Evolutionary conservation across 2,888 invertebrate genomes (phyloP).

Genomic region (Entomobrya multifasciata): DNA sequence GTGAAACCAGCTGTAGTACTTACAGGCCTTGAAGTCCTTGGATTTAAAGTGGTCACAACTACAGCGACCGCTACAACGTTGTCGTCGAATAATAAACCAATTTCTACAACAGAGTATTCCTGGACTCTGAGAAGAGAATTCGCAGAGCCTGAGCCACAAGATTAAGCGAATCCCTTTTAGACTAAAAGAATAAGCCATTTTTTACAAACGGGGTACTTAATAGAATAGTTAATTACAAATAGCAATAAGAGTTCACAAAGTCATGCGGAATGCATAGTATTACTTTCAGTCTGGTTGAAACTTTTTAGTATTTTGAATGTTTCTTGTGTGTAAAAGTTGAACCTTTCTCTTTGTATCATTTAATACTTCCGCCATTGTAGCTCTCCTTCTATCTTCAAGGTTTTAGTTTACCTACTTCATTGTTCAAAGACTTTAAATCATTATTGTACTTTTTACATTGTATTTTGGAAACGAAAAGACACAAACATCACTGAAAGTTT

Average conservation of each 20-base stretch:
- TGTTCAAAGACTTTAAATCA: too few species aligned
- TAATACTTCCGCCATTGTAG: too few species aligned
- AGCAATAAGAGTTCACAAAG: background rate
- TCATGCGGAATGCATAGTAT: background rate
- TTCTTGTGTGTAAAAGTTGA: too few species aligned
- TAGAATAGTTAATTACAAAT: background rate
- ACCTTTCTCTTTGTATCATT: too few species aligned
- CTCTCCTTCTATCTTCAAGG: too few species aligned
- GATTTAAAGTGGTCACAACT: constrained; percentile 93
- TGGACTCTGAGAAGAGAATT: constrained; percentile 97
- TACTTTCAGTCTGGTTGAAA: background rate
- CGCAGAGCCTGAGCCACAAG: constrained; percentile 88
- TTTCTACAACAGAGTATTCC: constrained; percentile 92
- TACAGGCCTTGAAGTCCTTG: constrained; percentile 92
- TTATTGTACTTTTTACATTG: too few species aligned
- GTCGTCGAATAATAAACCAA: constrained; percentile 56
- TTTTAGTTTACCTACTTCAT: too few species aligned
- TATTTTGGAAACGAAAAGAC: too few species aligned
- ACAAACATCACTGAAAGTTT: too few species aligned
- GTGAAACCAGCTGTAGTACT: constrained; percentile 85
- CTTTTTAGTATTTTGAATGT: background rate
- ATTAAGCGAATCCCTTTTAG: constrained; percentile 46
- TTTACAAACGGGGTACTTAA: background rate
- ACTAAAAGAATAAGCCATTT: too few species aligned
- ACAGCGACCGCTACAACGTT: constrained; percentile 81